These are phyloP conservation scores for Sphyrna mokarran DNA, from an alignment of 2,113 vertebrate species.

Conservation along the genomic window DNA sequence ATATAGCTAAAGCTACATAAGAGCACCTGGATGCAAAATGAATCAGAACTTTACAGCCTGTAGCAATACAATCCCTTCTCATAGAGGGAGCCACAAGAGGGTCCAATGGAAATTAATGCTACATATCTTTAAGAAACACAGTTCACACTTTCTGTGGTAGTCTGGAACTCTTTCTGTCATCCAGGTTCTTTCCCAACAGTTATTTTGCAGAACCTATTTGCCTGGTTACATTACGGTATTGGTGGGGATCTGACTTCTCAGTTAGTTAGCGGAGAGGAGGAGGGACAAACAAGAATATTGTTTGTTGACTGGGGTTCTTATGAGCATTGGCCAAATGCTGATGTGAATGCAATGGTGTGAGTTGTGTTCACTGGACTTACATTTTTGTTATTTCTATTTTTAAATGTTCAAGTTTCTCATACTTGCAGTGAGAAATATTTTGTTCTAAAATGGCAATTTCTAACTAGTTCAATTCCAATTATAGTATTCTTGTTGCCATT, in stretches of 20 bases:
- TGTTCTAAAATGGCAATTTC: constrained; percentile 16
- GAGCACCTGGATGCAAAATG: background rate
- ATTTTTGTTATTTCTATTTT: background rate
- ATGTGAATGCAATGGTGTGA: constrained; percentile 15
- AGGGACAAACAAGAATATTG: background rate
- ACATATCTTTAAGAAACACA: background rate
- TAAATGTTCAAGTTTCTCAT: background rate
- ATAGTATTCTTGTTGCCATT: constrained; percentile 17
- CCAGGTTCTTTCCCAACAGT: background rate
- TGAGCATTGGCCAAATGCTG: background rate
- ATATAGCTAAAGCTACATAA: background rate
- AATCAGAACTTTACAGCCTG: background rate
- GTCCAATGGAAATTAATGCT: background rate
- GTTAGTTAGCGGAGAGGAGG: background rate
- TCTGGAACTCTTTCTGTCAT: background rate
- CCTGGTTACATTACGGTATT: background rate
- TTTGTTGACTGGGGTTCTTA: background rate
- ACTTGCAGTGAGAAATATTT: background rate
- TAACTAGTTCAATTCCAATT: constrained; percentile 15
- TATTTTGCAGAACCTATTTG: background rate
- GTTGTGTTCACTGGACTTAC: constrained; percentile 1
- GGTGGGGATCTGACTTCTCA: background rate
- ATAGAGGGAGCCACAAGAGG: background rate
- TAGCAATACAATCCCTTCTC: background rate
- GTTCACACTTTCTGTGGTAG: background rate